Percentiles rank a stretch among this genome's conserved stretches.
These are phyloP conservation scores for Agrotis clavis DNA, from an alignment of 2,888 invertebrate genomes.

Conservation along the genomic window DNA sequence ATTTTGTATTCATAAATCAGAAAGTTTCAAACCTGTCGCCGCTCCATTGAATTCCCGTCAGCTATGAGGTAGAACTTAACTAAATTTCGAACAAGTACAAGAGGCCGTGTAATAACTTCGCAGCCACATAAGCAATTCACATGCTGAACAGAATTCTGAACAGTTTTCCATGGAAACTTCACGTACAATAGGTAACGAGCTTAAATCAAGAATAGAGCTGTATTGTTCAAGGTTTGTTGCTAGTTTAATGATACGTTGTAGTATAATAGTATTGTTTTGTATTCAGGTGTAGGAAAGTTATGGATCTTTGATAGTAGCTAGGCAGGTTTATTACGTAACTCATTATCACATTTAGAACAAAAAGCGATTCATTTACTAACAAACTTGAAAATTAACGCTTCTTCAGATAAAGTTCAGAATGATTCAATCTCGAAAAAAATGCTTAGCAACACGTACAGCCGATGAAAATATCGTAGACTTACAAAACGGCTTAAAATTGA, in stretches of 20 bases:
- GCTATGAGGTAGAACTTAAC: conserved; percentile 11
- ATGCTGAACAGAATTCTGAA: conserved; percentile 33
- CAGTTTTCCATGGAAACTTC: conserved; percentile 45
- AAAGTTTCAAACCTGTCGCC: conserved; percentile 13
- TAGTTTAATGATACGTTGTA: conserved; percentile 8
- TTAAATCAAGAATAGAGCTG: conserved; percentile 32
- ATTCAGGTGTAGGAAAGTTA: neutral
- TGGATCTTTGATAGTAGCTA: neutral
- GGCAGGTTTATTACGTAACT: neutral
- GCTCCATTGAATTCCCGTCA: conserved; percentile 26
- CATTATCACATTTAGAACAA: no score
- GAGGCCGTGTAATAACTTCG: conserved; percentile 34
- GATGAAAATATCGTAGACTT: conserved; percentile 12
- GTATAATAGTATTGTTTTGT: neutral
- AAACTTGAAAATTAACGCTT: neutral
- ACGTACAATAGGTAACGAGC: conserved; percentile 37
- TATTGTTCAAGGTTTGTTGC: conserved; percentile 23
- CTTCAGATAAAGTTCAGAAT: neutral
- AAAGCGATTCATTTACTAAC: neutral
- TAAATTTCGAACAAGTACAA: conserved; percentile 21
- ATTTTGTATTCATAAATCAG: conserved; percentile 2
- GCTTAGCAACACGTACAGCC: neutral
- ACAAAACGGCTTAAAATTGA: conserved; percentile 35
- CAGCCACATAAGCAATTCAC: conserved; percentile 44
- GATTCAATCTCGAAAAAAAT: neutral